Evolutionary conservation across 1,140 invertebrate genomes (phyloP).

Genomic region (Tenebrio molitor): DNA sequence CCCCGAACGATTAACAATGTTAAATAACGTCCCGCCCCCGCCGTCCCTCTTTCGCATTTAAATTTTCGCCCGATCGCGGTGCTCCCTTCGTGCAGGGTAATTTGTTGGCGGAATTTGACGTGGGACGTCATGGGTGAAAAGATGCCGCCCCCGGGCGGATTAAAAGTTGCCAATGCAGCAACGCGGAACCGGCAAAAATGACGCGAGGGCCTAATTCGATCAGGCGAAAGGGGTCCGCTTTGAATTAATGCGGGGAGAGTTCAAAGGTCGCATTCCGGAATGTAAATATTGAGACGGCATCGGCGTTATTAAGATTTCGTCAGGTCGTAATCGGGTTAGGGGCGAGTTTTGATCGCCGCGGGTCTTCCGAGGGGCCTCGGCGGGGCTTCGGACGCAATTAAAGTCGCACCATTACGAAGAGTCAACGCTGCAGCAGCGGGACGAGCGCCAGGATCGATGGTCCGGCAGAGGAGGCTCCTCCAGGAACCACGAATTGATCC

Average conservation of each 20-base stretch:
- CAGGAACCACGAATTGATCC: too few relatives aligned
- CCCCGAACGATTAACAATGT: slow-evolving; percentile 18
- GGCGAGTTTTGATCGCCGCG: too few relatives aligned
- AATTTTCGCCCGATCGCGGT: too few relatives aligned
- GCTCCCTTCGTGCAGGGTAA: not conserved
- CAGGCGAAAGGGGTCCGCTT: not conserved
- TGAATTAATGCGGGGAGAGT: slow-evolving; percentile 1
- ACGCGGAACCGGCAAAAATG: not conserved
- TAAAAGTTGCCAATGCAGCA: slow-evolving; percentile 25
- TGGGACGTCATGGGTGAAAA: slow-evolving; percentile 3
- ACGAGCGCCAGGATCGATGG: too few relatives aligned
- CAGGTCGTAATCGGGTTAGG: not conserved
- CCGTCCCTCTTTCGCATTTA: slow-evolving; percentile 4
- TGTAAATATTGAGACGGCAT: slow-evolving; percentile 25
- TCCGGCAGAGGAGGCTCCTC: too few relatives aligned
- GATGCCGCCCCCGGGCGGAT: slow-evolving; percentile 12
- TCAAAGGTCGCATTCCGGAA: not conserved
- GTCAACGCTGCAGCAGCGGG: too few relatives aligned
- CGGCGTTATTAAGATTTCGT: not conserved
- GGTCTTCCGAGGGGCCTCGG: too few relatives aligned
- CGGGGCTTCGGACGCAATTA: too few relatives aligned
- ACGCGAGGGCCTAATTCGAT: slow-evolving; percentile 10
- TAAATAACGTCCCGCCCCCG: slow-evolving; percentile 4
- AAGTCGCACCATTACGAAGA: too few relatives aligned
- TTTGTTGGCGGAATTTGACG: not conserved